A percentile compares a stretch with the other conserved stretches of the same genome.
phyloP scores from a whole-genome alignment of 2,797 vertebrate genomes.

The Lates japonicus region DNA sequence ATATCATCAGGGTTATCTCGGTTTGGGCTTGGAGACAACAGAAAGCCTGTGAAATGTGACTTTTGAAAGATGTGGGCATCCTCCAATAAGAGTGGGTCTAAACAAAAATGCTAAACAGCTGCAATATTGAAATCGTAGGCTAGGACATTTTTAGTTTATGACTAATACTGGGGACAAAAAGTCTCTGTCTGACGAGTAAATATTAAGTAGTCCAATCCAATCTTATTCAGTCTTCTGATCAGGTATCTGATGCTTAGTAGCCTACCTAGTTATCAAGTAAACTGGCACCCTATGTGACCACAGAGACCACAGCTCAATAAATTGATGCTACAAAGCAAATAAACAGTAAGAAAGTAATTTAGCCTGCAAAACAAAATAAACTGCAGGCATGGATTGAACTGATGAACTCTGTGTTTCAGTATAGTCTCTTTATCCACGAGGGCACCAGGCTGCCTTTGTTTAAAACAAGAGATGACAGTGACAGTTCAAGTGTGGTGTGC shows the following conservation, averaged over 20 bases:
- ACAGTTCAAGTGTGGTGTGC: constrained; percentile 27
- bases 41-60: too few species aligned
- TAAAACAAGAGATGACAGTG: constrained; percentile 25
- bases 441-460: constrained; percentile 32
- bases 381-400: constrained; percentile 13
- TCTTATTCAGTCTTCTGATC: background rate
- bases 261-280: background rate
- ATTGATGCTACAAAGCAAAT: background rate
- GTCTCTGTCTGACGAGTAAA: background rate
- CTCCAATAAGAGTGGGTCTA: background rate
- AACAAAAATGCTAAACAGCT: background rate
- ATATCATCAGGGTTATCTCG: background rate
- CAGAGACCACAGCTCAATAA: background rate
- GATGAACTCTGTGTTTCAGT: constrained; percentile 4
- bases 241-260: background rate
- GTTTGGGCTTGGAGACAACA: background rate
- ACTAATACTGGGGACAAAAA: background rate
- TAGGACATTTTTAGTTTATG: too few species aligned
- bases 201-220: too few species aligned
- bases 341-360: background rate
- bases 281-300: background rate
- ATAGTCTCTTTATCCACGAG: constrained; percentile 32
- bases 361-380: constrained; percentile 15
- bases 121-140: background rate
- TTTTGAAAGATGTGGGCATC: background rate